Base-by-base conservation (phyloP, 2,113 vertebrate species). In the Zapus hudsonius region DNA sequence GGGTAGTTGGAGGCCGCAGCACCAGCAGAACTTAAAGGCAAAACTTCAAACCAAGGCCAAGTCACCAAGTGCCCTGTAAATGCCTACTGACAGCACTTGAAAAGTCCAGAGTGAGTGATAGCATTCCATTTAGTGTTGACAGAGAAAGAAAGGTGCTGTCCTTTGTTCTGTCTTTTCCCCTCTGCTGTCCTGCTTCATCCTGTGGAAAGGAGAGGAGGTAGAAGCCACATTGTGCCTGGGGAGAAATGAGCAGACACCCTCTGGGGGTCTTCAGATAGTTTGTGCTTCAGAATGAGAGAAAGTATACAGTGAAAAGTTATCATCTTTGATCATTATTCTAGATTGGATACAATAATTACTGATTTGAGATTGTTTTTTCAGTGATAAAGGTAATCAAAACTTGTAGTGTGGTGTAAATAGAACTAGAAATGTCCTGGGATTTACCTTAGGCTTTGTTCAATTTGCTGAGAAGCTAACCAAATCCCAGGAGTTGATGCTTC, bases 351-450 rank as follows among this genome's bases (percentile, higher is more conserved):
- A 63, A 25, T 40, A 38, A 67, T 63, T 76, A 74, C 7, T 78
- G 3, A 78, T 36, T 22, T 78, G 55, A 89, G 36, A 22, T 29
- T 44, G 27, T 8, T 17, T 66, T 81, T 66, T 69, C 33, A 25
- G 25, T 19, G 79, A 76, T 64, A 73, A 81, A 69, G 8, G 2
- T 63, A 31, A 88, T n/a, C 25, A 79, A 84, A 78, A 57, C 0
- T 59, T 70, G 69, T 52, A 70, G 29, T 27, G 47, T 63, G 47
- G 42, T 29, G 23, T 90, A 52, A 96, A 92, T 89, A 78, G 64
- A 86, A 36, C 4, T 7, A 83, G 15, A 44, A 80, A 27, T 64
- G 23, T 7, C 33, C 36, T 55, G 7, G 44, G 7, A 86, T 10
- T 91, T 74, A 84, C 0, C 4, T 69, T 36, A 69, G 20, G 38